phyloP scores from a whole-genome alignment of 2,113 vertebrate genomes.

The Guaruba guarouba region DNA sequence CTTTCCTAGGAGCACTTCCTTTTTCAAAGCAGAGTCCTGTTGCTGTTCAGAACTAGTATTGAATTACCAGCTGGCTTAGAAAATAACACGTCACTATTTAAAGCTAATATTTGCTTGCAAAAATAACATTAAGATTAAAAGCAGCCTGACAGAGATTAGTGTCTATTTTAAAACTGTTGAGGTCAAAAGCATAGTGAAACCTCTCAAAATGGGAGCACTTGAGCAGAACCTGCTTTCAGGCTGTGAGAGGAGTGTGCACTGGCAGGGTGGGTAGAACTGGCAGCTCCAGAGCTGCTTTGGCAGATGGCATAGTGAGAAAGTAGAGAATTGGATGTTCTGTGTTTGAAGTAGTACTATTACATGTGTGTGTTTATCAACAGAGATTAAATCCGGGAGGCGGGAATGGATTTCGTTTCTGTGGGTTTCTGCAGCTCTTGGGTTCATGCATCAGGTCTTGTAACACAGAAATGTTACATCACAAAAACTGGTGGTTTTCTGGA shows the following conservation, averaged over 20 bases:
- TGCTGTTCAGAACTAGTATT: not conserved
- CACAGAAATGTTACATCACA: not conserved
- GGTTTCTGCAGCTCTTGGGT: not conserved
- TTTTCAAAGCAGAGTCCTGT: not conserved
- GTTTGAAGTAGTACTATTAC: conserved; percentile 3
- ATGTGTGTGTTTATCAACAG: conserved; percentile 18
- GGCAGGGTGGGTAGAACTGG: not conserved
- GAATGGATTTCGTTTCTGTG: not conserved
- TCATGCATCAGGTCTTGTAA: not conserved
- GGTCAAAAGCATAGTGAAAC: not conserved
- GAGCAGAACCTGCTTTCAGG: not conserved
- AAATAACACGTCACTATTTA: conserved; percentile 8
- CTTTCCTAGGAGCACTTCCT: not conserved
- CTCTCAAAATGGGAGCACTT: not conserved
- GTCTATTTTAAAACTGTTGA: not conserved
- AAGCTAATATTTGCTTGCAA: conserved; percentile 8
- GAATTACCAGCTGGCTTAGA: conserved; percentile 25
- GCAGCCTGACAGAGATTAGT: not conserved
- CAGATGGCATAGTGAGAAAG: conserved; percentile 31
- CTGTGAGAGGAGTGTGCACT: not conserved
- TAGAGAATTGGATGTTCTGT: not conserved
- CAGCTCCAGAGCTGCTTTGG: not conserved
- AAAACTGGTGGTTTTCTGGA: not conserved
- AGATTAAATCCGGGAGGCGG: conserved; percentile 11
- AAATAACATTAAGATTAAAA: not conserved